Base-by-base conservation (phyloP, 2,888 invertebrate genomes). In the Lasioglossum villosulum region DNA sequence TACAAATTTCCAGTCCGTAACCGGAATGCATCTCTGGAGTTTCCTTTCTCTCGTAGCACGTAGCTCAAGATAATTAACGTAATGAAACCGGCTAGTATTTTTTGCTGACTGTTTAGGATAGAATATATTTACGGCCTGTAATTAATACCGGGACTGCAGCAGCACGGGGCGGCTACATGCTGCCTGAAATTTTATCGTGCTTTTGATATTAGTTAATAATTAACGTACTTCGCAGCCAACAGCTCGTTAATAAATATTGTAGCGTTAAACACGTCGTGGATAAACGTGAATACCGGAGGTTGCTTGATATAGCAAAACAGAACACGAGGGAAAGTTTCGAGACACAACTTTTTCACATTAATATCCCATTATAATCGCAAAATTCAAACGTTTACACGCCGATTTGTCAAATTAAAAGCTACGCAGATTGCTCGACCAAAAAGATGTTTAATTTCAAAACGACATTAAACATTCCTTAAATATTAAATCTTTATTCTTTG, bases 241-340 rank as follows among this genome's bases (percentile, higher is more conserved):
- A 48, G 37, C 30, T 79, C 72, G 68, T 82, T 84, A 88, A 86
- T 86, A 82, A 77, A 84, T 72, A 68, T 70, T 23, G 45, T 63
- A 71, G 48, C 34, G 39, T 75, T 74, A 52, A 74, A 75, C 68
- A 78, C 52, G 30, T 37, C 30, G 30, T 37, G 45, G 30, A 23
- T 63, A n/a, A 48, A 72, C 59, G 27, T 1, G 59, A 76, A 10
- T 16, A 27, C 10, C 37, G 75, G 23, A 39, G 56, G 45, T 27
- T 37, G 66, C 4, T 5, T 4, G 27, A 27, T 59, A 1, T 12
- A n/a, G 56, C 27, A 30, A 71, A 56, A 77, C 56, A n/a, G 66
- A 16, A 34, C 19, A 39, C 14, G 56, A 37, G 30, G 14, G 16
- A 8, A 6, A 37, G 8, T 68, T 34, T 37, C 19, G 23, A 23